Percentiles rank a stretch among this genome's conserved stretches.
Evolutionary conservation across 2,113 vertebrate species (phyloP).

Genomic region (Camarhynchus parvulus): DNA sequence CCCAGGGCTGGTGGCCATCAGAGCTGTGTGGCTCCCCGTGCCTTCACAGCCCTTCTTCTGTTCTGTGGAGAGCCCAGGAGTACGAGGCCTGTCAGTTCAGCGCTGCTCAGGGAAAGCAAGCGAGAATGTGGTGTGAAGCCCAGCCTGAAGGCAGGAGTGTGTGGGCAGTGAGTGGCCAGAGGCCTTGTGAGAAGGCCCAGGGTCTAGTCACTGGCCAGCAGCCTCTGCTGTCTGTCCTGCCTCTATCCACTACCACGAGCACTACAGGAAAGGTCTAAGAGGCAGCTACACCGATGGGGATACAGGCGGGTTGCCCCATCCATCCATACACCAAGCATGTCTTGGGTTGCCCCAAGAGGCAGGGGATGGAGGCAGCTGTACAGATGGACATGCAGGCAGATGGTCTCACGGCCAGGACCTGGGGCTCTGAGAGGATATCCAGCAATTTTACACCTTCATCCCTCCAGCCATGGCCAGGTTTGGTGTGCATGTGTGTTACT

Average conservation of each 20-base stretch:
- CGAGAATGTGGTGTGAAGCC: neutral
- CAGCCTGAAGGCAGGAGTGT: neutral
- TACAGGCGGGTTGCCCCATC: neutral
- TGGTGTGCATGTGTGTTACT: neutral
- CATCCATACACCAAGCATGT: rapidly evolving
- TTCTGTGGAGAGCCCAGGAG: neutral
- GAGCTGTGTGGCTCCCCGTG: neutral
- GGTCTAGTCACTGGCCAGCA: neutral
- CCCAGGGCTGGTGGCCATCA: neutral
- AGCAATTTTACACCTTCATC: neutral
- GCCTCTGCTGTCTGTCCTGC: neutral
- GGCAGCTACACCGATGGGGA: neutral
- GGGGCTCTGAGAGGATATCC: neutral
- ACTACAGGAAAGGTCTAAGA: neutral
- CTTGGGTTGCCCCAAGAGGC: neutral
- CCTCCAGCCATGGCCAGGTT: neutral
- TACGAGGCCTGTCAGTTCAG: neutral
- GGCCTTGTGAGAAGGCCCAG: neutral
- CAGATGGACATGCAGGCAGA: neutral
- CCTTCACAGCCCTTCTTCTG: neutral
- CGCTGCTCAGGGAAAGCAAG: neutral
- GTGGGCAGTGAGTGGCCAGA: neutral
- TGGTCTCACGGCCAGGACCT: neutral
- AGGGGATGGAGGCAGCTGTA: neutral
- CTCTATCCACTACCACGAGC: neutral